Evolutionary conservation across 2,113 vertebrate genomes (phyloP), one percentile per base, ranked within the genome.

Genomic region (Eclectus roratus): DNA sequence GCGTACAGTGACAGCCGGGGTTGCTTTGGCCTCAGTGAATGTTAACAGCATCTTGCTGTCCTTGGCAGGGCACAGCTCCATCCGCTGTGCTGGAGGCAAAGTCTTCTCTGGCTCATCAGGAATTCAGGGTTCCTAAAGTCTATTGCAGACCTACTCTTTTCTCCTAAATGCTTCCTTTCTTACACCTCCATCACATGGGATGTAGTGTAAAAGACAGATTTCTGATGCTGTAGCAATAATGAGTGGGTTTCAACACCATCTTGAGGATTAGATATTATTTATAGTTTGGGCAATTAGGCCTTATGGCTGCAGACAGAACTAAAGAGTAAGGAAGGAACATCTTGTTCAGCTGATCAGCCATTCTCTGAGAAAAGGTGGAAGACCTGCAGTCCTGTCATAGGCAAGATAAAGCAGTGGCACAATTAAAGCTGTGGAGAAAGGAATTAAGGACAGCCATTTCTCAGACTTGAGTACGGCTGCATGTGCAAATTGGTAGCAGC

Each of bases 1-100:
- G 43, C 1, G 1, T 52, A 31, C 20, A 31, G 55, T 25, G 13
- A 37, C 24, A 55, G 3, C 43, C 1, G 1, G 44, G 63, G 63
- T 49, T 5, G 1, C 66, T 76, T 64, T 56, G 56, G 69, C 74
- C 52, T 88, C 39, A 24, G 4, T 12, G 53, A 58, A 16, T n/a
- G 23, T 6, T 88, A 43, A 41, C 56, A 77, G 39, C 52, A 56
- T 46, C 74, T 72, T 65, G 20, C 65, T 2, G 11, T 58, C 76
- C 65, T 55, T 83, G 68, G 53, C 43, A 85, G 56, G 17, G 25
- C 43, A 35, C 46, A 65, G 58, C 78, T 81, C 25, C 66, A 33
- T 47, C 49, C 27, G 27, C 52, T 87, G 29, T 28, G 56, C 58
- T 14, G 23, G 27, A 33, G 11, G 31, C 4, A 12, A n/a, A 47